A percentile compares a stretch with the other conserved stretches of the same genome.
Evolutionary conservation across 2,888 invertebrate species (phyloP).

Genomic region (Malacosoma neustria): DNA sequence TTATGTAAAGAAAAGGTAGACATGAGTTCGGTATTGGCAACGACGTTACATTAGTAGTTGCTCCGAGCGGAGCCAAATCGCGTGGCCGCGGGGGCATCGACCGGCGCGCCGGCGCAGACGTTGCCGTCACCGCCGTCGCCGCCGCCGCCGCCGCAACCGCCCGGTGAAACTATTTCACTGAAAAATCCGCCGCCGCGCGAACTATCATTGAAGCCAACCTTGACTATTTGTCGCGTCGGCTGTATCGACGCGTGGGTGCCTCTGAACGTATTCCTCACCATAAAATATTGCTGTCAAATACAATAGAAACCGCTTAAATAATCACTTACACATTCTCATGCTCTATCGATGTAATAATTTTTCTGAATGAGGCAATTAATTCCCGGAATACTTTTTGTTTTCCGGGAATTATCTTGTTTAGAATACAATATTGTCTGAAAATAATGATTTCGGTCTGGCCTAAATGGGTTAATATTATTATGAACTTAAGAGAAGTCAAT

Average conservation of each 20-base stretch:
- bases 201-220: slow-evolving; percentile 67
- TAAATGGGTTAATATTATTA: too few species aligned
- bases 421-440: too few species aligned
- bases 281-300: slow-evolving; percentile 41
- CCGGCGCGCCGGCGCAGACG: slow-evolving; percentile 68
- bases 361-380: too few species aligned
- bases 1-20: neutral
- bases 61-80: slow-evolving; percentile 54
- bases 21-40: slow-evolving; percentile 24
- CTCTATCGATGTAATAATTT: too few species aligned
- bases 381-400: too few species aligned
- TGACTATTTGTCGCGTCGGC: slow-evolving; percentile 68
- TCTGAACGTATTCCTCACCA: slow-evolving; percentile 53
- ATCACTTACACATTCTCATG: slow-evolving; percentile 20
- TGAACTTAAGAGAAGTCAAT: too few species aligned
- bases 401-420: too few species aligned
- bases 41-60: slow-evolving; percentile 46
- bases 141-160: slow-evolving; percentile 42
- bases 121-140: slow-evolving; percentile 57
- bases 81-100: slow-evolving; percentile 63
- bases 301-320: slow-evolving; percentile 14
- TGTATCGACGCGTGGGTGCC: slow-evolving; percentile 60
- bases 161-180: slow-evolving; percentile 69
- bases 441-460: too few species aligned
- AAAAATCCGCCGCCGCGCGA: slow-evolving; percentile 60